Evolutionary conservation across 2,113 vertebrate species (phyloP).

Genomic region (Ibidorhyncha struthersii): DNA sequence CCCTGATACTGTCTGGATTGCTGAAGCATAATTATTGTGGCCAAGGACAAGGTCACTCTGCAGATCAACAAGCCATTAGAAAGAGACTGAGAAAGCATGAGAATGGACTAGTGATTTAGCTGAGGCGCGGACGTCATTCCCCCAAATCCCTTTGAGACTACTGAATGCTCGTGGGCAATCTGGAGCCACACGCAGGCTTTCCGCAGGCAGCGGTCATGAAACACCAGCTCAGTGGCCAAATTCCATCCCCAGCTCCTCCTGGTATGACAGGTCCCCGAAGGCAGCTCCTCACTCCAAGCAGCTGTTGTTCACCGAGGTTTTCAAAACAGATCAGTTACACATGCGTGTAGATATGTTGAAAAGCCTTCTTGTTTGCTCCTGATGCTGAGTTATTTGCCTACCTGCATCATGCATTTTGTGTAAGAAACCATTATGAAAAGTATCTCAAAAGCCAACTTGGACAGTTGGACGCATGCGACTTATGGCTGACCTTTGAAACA

Average conservation of each 20-base stretch:
- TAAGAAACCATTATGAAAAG: background rate
- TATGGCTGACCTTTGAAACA: background rate
- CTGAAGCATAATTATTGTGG: background rate
- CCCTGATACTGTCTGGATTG: background rate
- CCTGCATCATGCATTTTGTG: fast-evolving
- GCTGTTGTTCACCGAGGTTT: fast-evolving
- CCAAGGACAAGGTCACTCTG: background rate
- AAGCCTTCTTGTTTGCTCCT: background rate
- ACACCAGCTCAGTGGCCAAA: background rate
- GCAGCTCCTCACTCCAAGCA: fast-evolving
- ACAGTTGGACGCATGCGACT: fast-evolving
- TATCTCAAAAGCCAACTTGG: background rate
- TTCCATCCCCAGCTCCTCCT: background rate
- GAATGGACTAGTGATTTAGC: background rate
- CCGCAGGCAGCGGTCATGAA: background rate
- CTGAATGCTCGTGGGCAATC: fast-evolving
- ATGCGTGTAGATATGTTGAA: fast-evolving
- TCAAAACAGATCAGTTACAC: background rate
- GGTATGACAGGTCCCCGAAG: background rate
- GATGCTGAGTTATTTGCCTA: background rate
- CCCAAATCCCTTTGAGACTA: background rate
- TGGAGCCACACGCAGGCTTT: background rate
- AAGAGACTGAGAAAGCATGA: background rate
- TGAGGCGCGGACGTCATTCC: background rate
- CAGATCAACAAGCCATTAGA: background rate